phyloP scores from a whole-genome alignment of 2,113 vertebrate genomes.

The Oceanites oceanicus region DNA sequence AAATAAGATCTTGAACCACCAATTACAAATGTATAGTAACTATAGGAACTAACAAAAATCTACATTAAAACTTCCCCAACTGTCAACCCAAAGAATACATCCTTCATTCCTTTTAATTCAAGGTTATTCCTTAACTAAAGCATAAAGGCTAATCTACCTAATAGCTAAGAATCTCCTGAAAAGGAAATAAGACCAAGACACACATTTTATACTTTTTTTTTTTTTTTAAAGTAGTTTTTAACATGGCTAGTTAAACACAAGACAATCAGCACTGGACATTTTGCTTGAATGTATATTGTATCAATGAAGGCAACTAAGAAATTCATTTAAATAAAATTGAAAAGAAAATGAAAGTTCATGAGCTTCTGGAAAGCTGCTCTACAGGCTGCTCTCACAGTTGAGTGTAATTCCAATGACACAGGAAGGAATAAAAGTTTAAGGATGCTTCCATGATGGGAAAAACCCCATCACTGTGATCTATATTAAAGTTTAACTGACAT shows the following conservation, averaged over 20 bases:
- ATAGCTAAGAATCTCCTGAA: not conserved
- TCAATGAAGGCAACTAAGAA: not conserved
- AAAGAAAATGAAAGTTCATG: not conserved
- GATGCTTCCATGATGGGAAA: not conserved
- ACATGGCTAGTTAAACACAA: not conserved
- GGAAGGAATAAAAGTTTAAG: not conserved
- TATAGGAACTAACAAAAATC: not conserved
- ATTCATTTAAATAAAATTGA: not conserved
- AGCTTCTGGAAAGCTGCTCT: not conserved
- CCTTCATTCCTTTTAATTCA: not conserved
- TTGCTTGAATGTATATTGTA: not conserved
- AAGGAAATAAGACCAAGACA: not conserved
- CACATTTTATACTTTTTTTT: not conserved
- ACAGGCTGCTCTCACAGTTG: rapidly evolving
- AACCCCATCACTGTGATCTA: not conserved
- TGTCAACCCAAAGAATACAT: not conserved
- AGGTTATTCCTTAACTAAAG: slow-evolving; percentile 27
- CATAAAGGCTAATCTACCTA: not conserved
- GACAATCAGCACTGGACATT: not conserved
- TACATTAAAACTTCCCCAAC: not conserved
- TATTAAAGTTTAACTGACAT: not conserved
- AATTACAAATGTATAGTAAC: not conserved
- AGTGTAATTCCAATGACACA: not conserved
- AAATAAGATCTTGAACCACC: not conserved
- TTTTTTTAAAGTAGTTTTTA: not conserved